Evolutionary conservation across 1,140 invertebrate species (phyloP), one percentile per base, ranked within the genome.

Genomic region (Acromyrmex heyeri): DNA sequence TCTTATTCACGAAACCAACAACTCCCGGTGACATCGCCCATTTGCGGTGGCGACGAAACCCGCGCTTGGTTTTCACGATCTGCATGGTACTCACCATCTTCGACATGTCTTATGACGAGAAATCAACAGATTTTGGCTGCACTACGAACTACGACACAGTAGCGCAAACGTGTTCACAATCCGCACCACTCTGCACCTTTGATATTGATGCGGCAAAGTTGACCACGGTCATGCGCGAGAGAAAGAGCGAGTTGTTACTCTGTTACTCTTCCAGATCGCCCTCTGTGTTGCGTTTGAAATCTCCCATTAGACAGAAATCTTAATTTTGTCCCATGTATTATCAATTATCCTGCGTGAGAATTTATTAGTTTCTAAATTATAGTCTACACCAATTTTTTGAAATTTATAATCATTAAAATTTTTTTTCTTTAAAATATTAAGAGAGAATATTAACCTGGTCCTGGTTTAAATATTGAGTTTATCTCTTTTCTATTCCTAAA

Each of bases 71-170:
- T 44, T 10, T 73, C 50, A n/a, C 21, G 50, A 7, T 18, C 48
- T 50, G 14, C 0, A 5, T 8, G 1, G 85, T 61, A 92, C 93
- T 92, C 62, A 93, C 93, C 91, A 92, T 93, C 61, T 61, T 77
- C 88, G 92, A 90, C 88, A 92, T 93, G 67, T 50, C 14, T 83
- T 87, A 87, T 83, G 88, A 87, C 69, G 89, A 7, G 48, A 75
- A 86, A 64, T 85, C 48, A 62, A 30, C 48, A 38, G 24, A 67
- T 53, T 50, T 67, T 62, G 59, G 67, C 73, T 73, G 79, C 48
- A 75, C 73, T 59, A 88, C 88, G 69, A 27, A 75, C 73, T 59
- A 88, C 88, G 69, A 27, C 34, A 70, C 48, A 72, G 21, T 16
- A 50, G 18, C 75, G 44, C 44, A 50, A 65, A 34, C 24, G 7